Percentiles rank a stretch among this genome's conserved stretches.
These are phyloP conservation scores for Aleiodes sp. DNA, from an alignment of 1,140 invertebrate genomes.

Conservation along the genomic window DNA sequence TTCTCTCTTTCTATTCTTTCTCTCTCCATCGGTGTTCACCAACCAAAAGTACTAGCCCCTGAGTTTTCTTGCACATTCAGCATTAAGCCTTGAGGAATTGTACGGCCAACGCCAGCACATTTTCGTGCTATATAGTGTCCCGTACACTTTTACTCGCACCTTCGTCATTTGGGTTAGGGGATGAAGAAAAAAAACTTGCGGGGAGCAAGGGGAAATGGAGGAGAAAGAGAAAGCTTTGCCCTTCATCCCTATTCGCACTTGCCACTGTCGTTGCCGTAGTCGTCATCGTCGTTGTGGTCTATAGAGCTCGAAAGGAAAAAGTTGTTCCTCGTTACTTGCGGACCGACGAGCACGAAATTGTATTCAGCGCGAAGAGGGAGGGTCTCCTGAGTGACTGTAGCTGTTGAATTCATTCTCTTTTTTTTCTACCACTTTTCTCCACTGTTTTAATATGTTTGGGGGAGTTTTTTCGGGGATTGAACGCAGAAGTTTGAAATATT, in stretches of 20 bases:
- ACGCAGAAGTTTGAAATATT: too few species aligned
- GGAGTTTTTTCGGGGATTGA: too few species aligned
- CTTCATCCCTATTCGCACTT: neutral
- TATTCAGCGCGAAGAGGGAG: neutral
- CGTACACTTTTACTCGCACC: neutral
- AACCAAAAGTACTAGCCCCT: slow-evolving; percentile 23
- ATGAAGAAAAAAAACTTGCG: too few species aligned
- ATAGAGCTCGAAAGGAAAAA: slow-evolving; percentile 6
- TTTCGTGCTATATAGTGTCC: neutral
- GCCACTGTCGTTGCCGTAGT: too few species aligned
- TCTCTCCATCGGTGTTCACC: neutral
- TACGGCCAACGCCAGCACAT: slow-evolving; percentile 11
- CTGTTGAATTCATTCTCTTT: neutral
- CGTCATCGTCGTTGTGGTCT: neutral
- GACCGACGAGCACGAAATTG: neutral
- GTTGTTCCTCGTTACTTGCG: slow-evolving; percentile 9
- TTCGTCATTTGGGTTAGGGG: neutral
- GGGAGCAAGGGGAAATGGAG: neutral
- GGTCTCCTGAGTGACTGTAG: neutral
- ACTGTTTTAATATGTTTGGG: too few species aligned
- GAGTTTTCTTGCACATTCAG: slow-evolving; percentile 42
- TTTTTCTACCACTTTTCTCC: too few species aligned
- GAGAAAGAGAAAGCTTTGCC: neutral
- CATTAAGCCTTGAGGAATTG: slow-evolving; percentile 27
- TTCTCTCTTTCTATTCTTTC: too few species aligned